Base-by-base conservation (phyloP, 2,888 invertebrate genomes). In the Nycteola revayana region DNA sequence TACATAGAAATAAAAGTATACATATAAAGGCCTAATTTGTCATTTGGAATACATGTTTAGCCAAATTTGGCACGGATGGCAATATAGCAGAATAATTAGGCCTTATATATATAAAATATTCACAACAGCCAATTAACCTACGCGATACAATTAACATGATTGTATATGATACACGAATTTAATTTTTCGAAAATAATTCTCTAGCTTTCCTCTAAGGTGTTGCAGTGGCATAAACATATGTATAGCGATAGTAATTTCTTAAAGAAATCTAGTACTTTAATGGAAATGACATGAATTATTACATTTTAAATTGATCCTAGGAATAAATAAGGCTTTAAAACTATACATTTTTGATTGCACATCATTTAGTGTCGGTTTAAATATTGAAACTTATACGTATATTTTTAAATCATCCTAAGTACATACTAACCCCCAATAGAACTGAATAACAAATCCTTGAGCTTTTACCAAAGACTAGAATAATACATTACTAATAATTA, bases 381-480 rank as follows among this genome's bases (percentile, higher is more conserved):
- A 18, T 18, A 18, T 3, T 18, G 18, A 3, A 18, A 5, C 18
- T 36, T 45, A 9, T 30, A 41, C 29, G 26, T 22, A 33, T 39
- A 29, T 32, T 46, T 42, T 43, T 25, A 47, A 52, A 34, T 50
- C 45, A 48, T 40, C 32, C 50, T 65, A 64, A 64, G 59, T 65
- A 63, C 50, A 42, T 56, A 55, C 57, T 50, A 56, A 55, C 49
- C 53, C n/a, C 49, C 55, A 51, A 51, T 41, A 46, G 60, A 54
- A 60, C 57, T 60, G 55, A 63, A 52, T 47, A 57, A 52, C 61
- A 64, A 61, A 62, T 62, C 64, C 69, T 82, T 85, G 83, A 85
- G 83, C 82, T 74, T n/a, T 76, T 74, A 71, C 71, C 75, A 75
- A 73, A 80, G 85, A 86, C 85, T 86, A 86, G 85, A 84, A 75